Base-by-base conservation (phyloP, 2,888 invertebrate species). In the Mallateleia sp. region DNA sequence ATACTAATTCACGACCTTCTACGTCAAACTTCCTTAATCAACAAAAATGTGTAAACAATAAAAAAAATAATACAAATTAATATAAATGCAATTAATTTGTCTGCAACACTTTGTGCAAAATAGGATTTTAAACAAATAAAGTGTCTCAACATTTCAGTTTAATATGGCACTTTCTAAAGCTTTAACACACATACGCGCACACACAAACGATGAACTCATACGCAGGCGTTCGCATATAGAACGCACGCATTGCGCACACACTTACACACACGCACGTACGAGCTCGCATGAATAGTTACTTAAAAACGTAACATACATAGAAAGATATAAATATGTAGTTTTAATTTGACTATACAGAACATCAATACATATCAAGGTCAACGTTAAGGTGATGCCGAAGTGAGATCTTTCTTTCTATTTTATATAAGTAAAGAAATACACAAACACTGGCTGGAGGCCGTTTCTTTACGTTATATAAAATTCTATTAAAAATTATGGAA, bases 321-420 rank as follows among this genome's bases (percentile, higher is more conserved):
- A 28, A 28, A 28, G 54, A 4, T 54, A 24, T 64, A 47, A n/a
- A 32, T 47, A 47, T 34, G 14, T 38, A 34, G 50, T 62, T 74
- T 62, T 50, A 62, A 62, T 74, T 62, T 62, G 60, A 74, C 60
- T 74, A 15, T 62, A 62, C 60, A 18, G 74, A 60, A 32, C 74
- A 60, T 74, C 60, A 74, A 74, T 62, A 62, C 74, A 15, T 60
- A 72, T 74, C 60, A 74, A 74, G 74, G 74, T 74, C 60, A 50
- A 20, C 74, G 74, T 62, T 74, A 74, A 74, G 60, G 74, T 74
- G 74, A 74, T 74, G 47, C 34, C 50, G 60, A 32, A 62, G 50
- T 28, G 38, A 74, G 60, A 74, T 74, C 60, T 62, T 45, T 75
- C 75, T 60, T 24, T 24, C 45, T 24, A 52, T 69, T 69, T 52